Base-by-base conservation (phyloP, 1,140 invertebrate species). In the Neomicropteryx cornuta region DNA sequence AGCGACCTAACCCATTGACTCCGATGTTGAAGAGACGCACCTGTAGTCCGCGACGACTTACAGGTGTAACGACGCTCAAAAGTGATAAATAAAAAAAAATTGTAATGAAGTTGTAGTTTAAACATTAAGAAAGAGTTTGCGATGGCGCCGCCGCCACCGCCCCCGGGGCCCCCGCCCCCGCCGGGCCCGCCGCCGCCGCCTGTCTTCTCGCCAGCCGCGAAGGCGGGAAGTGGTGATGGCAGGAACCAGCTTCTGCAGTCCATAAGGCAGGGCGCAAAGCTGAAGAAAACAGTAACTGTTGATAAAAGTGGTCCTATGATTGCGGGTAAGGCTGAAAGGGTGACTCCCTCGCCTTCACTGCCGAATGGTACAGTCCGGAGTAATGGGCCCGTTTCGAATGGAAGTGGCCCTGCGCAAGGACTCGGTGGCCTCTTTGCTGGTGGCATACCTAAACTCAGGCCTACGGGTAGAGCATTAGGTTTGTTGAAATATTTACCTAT, bases 251-350 rank as follows among this genome's bases (percentile, higher is more conserved):
- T 94, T 33, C 66, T 94, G 18, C 77, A 77, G 45, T 87, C 86
- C 30, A 94, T 94, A 50, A 76, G 84, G 46, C 75, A 79, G 58
- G 89, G 90, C 31, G 71, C 79, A 36, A 71, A 73, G 41, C 66
- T 94, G 41, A 92, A 88, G 58, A 93, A 92, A 64, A 77, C 87
- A 39, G 75, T 81, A 1, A 92, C 89, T 5, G 81, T 87, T 51
- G 90, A 94, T 56, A 83, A 88, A 62, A 93, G 88, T 72, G 79
- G 75, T 27, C 89, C 91, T 2, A 52, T 75, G 36, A 61, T 90
- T 41, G 60, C 73, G 44, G 83, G 85, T 68, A 68, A 71, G 59
- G 50, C 51, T 33, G 44, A 52, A 23, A 56, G 43, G 47, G 49
- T 48, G 27, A 42, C 51, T 19, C 22, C 35, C 6, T 23, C 35